phyloP scores from a whole-genome alignment of 2,888 invertebrate species.

The Erannis defoliaria region DNA sequence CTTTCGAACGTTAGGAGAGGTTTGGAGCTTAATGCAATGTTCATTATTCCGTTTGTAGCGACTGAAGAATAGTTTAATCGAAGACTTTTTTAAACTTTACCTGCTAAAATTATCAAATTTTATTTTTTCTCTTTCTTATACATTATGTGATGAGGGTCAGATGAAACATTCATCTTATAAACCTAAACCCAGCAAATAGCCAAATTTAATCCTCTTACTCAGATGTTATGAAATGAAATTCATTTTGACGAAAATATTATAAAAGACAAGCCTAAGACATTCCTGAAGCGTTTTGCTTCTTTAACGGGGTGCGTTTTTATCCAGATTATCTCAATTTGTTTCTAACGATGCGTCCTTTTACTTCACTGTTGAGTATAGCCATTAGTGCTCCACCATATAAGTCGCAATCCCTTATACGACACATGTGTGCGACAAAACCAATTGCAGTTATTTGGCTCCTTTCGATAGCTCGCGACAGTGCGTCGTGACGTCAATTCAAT shows the following conservation, averaged over 20 bases:
- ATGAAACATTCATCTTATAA: background rate
- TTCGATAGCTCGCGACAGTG: slow-evolving; percentile 14
- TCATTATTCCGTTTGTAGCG: slow-evolving; percentile 27
- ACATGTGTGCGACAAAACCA: slow-evolving; percentile 12
- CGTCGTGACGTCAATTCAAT: slow-evolving; percentile 2
- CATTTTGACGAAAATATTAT: slow-evolving; percentile 3
- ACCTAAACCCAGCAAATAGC: background rate
- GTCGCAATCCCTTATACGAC: slow-evolving; percentile 2
- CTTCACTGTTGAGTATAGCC: background rate
- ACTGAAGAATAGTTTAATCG: slow-evolving; percentile 18
- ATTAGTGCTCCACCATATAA: background rate
- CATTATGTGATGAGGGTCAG: background rate
- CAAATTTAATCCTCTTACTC: background rate
- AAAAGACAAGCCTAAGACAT: background rate
- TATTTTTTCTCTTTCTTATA: background rate
- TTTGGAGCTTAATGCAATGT: slow-evolving; percentile 26
- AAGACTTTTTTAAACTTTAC: background rate
- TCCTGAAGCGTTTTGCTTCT: slow-evolving; percentile 6
- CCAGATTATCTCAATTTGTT: slow-evolving; percentile 12
- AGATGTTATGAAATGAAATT: background rate
- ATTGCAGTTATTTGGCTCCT: slow-evolving; percentile 28
- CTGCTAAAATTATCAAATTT: slow-evolving; percentile 1
- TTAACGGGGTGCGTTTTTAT: slow-evolving; percentile 18
- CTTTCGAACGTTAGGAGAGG: slow-evolving; percentile 29
- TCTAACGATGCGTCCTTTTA: slow-evolving; percentile 12